phyloP scores from a whole-genome alignment of 1,140 invertebrate genomes.

The Halesus radiatus region DNA sequence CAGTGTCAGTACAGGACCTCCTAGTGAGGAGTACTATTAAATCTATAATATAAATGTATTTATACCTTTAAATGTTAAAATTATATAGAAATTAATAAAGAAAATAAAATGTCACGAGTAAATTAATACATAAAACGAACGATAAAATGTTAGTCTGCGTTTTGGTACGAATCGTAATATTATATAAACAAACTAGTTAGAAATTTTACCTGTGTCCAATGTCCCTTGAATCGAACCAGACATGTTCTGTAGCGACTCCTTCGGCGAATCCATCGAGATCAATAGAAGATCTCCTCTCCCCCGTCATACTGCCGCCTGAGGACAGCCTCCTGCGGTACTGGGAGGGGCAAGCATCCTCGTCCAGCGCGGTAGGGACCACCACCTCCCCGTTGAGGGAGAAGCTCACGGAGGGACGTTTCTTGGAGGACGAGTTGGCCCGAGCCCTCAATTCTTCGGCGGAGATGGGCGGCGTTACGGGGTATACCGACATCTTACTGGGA shows the following conservation, averaged over 20 bases:
- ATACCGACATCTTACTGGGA: conserved; percentile 54
- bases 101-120: too few relatives aligned
- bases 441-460: conserved; percentile 69
- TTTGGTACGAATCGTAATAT: too few relatives aligned
- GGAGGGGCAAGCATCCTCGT: conserved; percentile 61
- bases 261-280: conserved; percentile 75
- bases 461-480: conserved; percentile 67
- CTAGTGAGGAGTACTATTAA: too few relatives aligned
- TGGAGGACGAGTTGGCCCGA: conserved; percentile 69
- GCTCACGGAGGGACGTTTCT: conserved; percentile 58
- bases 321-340: conserved; percentile 27
- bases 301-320: conserved; percentile 58
- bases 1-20: too few relatives aligned
- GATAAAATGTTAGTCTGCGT: too few relatives aligned
- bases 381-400: conserved; percentile 32
- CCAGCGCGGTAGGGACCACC: conserved; percentile 60
- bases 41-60: too few relatives aligned
- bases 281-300: conserved; percentile 69
- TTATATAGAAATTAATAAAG: too few relatives aligned
- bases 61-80: too few relatives aligned
- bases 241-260: conserved; percentile 65
- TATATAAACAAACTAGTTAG: too few relatives aligned
- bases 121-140: too few relatives aligned
- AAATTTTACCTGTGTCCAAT: conserved; percentile 72
- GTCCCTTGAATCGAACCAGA: conserved; percentile 72